Conservation (phyloP, 2,113 vertebrate genomes). For the Grantiella picta region DNA sequence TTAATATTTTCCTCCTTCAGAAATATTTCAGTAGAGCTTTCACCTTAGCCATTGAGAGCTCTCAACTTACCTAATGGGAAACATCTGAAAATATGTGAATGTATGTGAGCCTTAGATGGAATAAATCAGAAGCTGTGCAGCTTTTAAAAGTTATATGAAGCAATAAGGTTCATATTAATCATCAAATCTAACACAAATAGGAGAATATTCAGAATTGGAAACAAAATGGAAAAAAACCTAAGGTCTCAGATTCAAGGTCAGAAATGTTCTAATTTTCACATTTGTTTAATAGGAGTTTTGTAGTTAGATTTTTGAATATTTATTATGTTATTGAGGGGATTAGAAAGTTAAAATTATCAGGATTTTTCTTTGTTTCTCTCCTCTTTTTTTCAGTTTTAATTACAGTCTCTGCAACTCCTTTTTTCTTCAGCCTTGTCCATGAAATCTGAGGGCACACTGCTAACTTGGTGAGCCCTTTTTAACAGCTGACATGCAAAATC, state of each 20-base stretch:
- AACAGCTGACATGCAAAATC: background rate
- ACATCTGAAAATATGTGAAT: background rate
- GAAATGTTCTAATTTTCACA: background rate
- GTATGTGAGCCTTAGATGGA: background rate
- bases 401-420: accelerated
- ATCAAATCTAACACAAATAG: background rate
- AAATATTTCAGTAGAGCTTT: background rate
- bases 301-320: background rate
- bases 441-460: background rate
- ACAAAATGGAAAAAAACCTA: background rate
- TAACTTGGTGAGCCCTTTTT: background rate
- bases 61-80: background rate
- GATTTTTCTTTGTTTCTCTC: accelerated
- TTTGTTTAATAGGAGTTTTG: background rate
- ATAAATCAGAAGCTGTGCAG: background rate
- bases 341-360: background rate
- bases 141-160: background rate
- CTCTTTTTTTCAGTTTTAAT: background rate
- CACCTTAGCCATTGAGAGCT: background rate
- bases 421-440: background rate
- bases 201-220: background rate
- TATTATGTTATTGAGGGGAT: background rate
- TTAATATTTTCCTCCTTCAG: background rate
- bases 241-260: background rate
- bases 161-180: background rate